Evolutionary conservation across 2,888 invertebrate genomes (phyloP), one percentile per base, ranked within the genome.

Genomic region (Eurytoma californica): DNA sequence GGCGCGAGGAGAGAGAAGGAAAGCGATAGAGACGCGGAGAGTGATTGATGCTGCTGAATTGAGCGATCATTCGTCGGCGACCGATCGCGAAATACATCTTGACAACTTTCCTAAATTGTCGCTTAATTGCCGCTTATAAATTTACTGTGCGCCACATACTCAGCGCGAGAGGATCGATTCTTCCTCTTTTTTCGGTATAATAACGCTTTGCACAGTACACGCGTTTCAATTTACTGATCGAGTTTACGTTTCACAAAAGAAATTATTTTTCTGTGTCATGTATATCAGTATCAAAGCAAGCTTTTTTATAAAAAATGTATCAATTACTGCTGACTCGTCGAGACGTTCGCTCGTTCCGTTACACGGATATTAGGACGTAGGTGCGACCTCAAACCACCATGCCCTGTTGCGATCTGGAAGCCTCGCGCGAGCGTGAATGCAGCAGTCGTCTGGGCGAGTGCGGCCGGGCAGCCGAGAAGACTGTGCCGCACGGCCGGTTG

Each of bases 11-110:
- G 51, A 18, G 68, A 60, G 61, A 13, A 24, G 82, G 81, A 83
- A 84, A 82, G 84, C 83, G 80, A 82, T 39, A 7, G 24, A 39
- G 39, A 9, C 77, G 83, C 82, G 83, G 84, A 82, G 83, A 30
- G 85, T 88, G 89, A 89, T 89, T 86, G 88, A 89, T 89, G 86
- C 84, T 85, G 83, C 77, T 82, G 85, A 85, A 88, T 89, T 87
- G 88, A 87, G 87, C 84, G 87, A 86, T 89, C 86, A 86, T 86
- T 85, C 84, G 84, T 84, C 84, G 85, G 84, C 65, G 47, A 60
- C 60, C 18, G 20, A 47, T 63, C 65, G 39, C 16, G 13, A 51
- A 58, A 60, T 28, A 24, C 69, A 39, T 49, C 53, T 24, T 53
- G 75, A 75, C 53, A 63, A 39, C 68, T 39, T 61, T 39, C 47